A percentile compares a stretch with the other conserved stretches of the same genome.
phyloP scores from a whole-genome alignment of 2,888 invertebrate genomes.

The Therioaphis trifolii region DNA sequence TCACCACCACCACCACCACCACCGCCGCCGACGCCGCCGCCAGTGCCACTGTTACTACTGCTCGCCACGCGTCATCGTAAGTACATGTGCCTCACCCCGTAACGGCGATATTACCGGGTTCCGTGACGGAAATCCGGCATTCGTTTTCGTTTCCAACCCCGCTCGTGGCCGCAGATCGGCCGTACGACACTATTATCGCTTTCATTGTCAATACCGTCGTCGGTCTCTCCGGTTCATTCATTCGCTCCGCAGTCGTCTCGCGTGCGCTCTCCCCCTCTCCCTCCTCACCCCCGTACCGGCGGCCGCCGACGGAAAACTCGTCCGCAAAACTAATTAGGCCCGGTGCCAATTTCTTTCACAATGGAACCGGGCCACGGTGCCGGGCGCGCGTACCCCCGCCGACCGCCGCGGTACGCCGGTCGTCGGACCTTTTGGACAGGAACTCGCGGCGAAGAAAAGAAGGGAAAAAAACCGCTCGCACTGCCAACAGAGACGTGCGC shows the following conservation, averaged over 20 bases:
- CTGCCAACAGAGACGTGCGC: constrained; percentile 16
- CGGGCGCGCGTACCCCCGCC: not conserved
- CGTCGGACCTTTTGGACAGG: constrained; percentile 32
- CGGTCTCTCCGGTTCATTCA: too few relatives aligned
- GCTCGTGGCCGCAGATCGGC: too few relatives aligned
- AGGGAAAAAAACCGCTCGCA: not conserved
- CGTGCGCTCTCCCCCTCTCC: not conserved
- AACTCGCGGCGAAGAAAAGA: constrained; percentile 34
- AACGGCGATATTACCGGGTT: too few relatives aligned
- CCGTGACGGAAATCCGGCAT: too few relatives aligned
- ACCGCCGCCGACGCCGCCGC: not conserved
- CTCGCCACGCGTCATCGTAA: constrained; percentile 22
- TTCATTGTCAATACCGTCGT: not conserved
- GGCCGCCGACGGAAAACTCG: constrained; percentile 13
- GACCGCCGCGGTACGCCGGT: too few relatives aligned
- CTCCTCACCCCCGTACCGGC: too few relatives aligned
- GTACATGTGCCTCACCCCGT: not conserved
- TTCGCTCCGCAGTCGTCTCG: not conserved
- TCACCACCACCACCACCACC: not conserved
- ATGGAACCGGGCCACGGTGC: constrained; percentile 34
- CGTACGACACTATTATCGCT: not conserved
- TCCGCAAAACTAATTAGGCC: constrained; percentile 61
- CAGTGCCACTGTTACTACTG: not conserved
- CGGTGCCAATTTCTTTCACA: constrained; percentile 55
- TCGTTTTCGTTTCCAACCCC: too few relatives aligned